Evolutionary conservation across 2,113 vertebrate genomes (phyloP), one percentile per base, ranked within the genome.

Genomic region (Paraplagusia blochii): DNA sequence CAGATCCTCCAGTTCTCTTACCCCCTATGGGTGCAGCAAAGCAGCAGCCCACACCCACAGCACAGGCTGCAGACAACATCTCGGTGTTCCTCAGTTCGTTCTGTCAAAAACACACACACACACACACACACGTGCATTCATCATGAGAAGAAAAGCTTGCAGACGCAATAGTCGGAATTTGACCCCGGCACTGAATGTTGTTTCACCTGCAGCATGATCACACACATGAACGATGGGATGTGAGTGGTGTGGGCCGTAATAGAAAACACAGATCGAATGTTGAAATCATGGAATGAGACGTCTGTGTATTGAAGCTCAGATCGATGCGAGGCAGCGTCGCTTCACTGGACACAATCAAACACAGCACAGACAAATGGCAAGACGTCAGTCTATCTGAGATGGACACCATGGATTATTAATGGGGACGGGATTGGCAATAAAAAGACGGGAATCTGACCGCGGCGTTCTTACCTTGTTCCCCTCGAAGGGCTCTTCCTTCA

Each of bases 21-120:
- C 97, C 97, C 93, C 97, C 97, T 0, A 99, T 98, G 7, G 97
- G 97, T 0, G 97, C 97, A 0, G 97, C 97, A 0, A 99, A 99
- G 84, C 97, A 98, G 88, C 96, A 98, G 70, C 97, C 96, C 1
- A 99, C 95, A 8, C 97, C 96, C 3, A 99, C 97, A 0, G 97
- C 97, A 0, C 97, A 99, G 46, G 97, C 96, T 0, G 97, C 95
- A 0, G 96, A 96, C 79, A 99, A 90, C 95, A 99, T 99, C 88
- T 99, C 97, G 0, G 94, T 99, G 86, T 99, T 98, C 71, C 95
- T 92, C 10, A 96, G 90, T 76, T 98, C 95, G 0, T 98, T 98
- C 97, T 99, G 90, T 80, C 89, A 86, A 33, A 67, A 5, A 85
- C 89, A 70, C 15, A 76, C 19, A 69, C 17, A 40, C 16, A 58